Conservation (phyloP, 2,888 invertebrate genomes). For the Smittia aterrima region DNA sequence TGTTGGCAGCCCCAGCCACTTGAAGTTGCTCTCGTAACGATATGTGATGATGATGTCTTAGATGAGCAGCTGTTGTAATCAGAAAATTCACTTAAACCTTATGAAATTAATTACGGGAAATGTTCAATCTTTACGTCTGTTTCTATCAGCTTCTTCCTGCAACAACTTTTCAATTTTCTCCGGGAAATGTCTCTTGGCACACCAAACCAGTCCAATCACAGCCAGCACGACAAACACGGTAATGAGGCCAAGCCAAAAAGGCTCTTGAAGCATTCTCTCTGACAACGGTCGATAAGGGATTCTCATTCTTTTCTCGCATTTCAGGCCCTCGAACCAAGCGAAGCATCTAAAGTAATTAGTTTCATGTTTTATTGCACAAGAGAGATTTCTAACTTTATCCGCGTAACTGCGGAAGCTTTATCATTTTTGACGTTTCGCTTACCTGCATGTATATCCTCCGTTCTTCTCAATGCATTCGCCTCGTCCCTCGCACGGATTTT, state of each 20-base stretch:
- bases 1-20: conserved; percentile 54
- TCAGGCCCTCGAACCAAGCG: conserved; percentile 69
- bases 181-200: conserved; percentile 81
- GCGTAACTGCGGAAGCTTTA: too few relatives aligned
- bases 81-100: neutral
- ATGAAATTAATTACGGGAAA: too few relatives aligned
- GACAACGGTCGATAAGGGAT: conserved; percentile 72
- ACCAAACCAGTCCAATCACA: conserved; percentile 77
- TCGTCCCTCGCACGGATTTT: conserved; percentile 70
- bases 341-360: conserved; percentile 57
- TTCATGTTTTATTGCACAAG: neutral
- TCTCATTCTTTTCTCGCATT: conserved; percentile 69
- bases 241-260: conserved; percentile 85
- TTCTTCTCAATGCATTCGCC: conserved; percentile 71
- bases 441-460: conserved; percentile 66
- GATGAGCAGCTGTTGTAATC: conserved; percentile 46
- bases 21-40: conserved; percentile 62
- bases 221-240: conserved; percentile 78
- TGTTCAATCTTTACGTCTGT: conserved; percentile 61
- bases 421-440: too few relatives aligned
- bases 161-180: conserved; percentile 80
- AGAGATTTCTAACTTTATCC: neutral
- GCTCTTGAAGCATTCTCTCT: conserved; percentile 79
- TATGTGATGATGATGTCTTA: conserved; percentile 55
- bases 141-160: conserved; percentile 74